Percentiles rank a stretch among this genome's conserved stretches.
Conservation (phyloP, 2,113 vertebrate species). For the Brachypteracias leptosomus region DNA sequence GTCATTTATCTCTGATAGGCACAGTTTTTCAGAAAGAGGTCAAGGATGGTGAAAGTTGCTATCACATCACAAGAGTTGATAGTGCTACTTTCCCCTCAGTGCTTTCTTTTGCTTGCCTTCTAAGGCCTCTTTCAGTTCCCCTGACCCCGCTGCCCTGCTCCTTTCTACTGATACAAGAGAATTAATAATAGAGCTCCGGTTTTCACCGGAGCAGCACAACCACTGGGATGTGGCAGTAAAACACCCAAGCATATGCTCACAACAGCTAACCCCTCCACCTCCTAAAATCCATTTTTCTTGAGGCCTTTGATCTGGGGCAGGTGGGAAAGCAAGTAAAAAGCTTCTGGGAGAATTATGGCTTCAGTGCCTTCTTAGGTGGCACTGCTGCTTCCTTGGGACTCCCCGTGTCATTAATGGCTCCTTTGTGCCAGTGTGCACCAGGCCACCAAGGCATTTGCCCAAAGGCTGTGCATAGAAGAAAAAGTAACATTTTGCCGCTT, state of each 20-base stretch:
- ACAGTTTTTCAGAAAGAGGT: constrained; percentile 22
- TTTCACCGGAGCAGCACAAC: neutral
- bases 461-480: constrained; percentile 19
- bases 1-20: constrained; percentile 41
- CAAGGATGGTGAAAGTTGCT: constrained; percentile 63
- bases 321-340: constrained; percentile 52
- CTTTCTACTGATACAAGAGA: constrained; percentile 54
- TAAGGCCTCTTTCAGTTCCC: constrained; percentile 44
- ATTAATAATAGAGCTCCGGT: constrained; percentile 32
- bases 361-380: neutral
- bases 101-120: constrained; percentile 53
- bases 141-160: constrained; percentile 14
- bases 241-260: neutral
- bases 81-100: constrained; percentile 38
- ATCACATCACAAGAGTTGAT: constrained; percentile 52
- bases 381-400: neutral
- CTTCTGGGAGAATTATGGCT: neutral
- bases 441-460: constrained; percentile 42
- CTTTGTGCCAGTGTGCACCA: neutral
- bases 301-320: constrained; percentile 57
- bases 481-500: constrained; percentile 1
- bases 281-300: constrained; percentile 30
- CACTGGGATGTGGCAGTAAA: constrained; percentile 11
- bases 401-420: neutral
- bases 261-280: constrained; percentile 14